Evolutionary conservation across 2,888 invertebrate species (phyloP), one percentile per base, ranked within the genome.

Genomic region (Latheticus oryzae): DNA sequence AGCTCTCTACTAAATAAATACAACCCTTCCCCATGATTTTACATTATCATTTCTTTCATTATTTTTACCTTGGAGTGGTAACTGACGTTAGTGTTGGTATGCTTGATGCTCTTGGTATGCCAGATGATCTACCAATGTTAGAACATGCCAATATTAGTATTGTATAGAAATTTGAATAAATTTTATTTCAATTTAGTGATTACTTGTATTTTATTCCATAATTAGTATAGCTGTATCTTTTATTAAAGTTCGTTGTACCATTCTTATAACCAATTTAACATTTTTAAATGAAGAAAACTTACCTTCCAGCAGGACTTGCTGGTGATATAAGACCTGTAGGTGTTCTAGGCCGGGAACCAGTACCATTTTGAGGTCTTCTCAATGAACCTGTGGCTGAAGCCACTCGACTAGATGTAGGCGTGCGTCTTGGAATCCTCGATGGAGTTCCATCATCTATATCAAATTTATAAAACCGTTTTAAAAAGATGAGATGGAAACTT

Each of bases 81-180:
- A 86, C 83, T 80, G 86, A 85, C 74, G 87, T 85, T 82, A 92
- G 85, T 82, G 91, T 89, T 79, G 93, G 92, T 84, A 93, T 93
- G 84, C 92, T 92, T 81, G 91, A 92, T 76, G 92, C 90, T 86
- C 92, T 87, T 85, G 89, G 89, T 84, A 92, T 91, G 82, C 87
- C 88, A 80, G 89, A 79, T 74, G 81, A 80, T 81, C 83, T 84
- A 82, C 66, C 62, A 71, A 73, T 70, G 74, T 73, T 76, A 73
- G 67, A 74, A 69, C 68, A 68, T 72, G 71, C 68, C 68, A 64
- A 60, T 60, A 71, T 72, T 71, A 70, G 74, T 71, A 17, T n/a
- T 7, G 33, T 38, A 17, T 50, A 9, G 16, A 7, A 21, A 21
- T n/a, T n/a, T n/a, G n/a, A n/a, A n/a, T n/a, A n/a, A n/a, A n/a